phyloP scores from a whole-genome alignment of 2,888 invertebrate genomes.

The Tiliacea aurago region DNA sequence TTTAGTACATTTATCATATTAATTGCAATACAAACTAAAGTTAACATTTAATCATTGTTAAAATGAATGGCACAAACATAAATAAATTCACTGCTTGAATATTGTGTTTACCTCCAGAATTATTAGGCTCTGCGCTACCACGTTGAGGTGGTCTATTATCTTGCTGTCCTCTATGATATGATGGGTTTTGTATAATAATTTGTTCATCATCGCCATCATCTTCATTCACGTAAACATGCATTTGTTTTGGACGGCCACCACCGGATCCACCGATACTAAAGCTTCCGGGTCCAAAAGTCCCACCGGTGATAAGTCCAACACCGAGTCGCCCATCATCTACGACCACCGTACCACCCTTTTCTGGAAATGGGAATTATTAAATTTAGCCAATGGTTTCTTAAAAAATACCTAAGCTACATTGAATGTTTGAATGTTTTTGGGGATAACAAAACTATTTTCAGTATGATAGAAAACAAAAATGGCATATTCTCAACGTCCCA shows the following conservation, averaged over 20 bases:
- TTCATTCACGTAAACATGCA: neutral
- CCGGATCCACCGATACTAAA: constrained; percentile 30
- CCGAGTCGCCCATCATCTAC: constrained; percentile 21
- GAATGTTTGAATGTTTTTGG: neutral
- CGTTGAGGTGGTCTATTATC: neutral
- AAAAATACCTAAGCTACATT: neutral
- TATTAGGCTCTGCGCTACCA: neutral
- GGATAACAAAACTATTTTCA: neutral
- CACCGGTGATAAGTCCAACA: constrained; percentile 35
- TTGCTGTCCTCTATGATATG: neutral
- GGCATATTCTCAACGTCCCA: neutral
- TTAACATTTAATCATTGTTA: neutral
- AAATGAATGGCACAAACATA: neutral
- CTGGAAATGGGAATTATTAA: constrained; percentile 14
- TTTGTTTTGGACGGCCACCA: neutral
- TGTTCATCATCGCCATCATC: neutral
- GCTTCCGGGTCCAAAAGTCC: constrained; percentile 40
- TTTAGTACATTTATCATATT: neutral
- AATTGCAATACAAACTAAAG: neutral
- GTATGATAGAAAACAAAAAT: neutral
- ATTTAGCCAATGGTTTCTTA: neutral
- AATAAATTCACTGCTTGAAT: neutral
- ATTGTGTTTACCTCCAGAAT: constrained; percentile 32
- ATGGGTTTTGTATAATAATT: neutral
- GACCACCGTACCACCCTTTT: neutral